phyloP scores from a whole-genome alignment of 2,888 invertebrate genomes.

The Willowsia nigromaculata region DNA sequence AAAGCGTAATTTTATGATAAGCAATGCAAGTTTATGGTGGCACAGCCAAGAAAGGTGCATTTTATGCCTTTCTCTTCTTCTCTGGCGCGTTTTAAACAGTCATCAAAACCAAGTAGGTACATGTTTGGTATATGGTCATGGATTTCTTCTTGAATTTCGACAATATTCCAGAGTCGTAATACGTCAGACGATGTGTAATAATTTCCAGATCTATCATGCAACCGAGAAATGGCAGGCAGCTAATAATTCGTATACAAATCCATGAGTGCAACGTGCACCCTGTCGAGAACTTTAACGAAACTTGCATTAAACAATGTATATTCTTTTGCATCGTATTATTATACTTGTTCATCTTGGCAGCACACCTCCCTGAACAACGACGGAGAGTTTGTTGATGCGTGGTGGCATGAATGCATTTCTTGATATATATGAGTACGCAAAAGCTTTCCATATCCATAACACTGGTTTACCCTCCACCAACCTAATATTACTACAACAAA shows the following conservation, averaged over 20 bases:
- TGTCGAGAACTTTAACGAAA: background rate
- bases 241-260: background rate
- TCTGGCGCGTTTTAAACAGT: background rate
- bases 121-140: background rate
- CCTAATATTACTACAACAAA: no score
- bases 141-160: background rate
- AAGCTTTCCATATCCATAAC: conserved; percentile 10
- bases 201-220: conserved; percentile 67
- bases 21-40: conserved; percentile 51
- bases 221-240: conserved; percentile 49
- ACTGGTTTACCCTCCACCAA: conserved; percentile 35
- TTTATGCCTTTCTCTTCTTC: conserved; percentile 38
- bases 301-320: background rate
- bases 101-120: background rate
- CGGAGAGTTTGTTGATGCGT: conserved; percentile 21
- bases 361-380: background rate
- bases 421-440: conserved; percentile 20
- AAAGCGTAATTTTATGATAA: conserved; percentile 42
- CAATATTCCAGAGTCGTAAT: background rate
- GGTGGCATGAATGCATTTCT: conserved; percentile 18
- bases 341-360: background rate
- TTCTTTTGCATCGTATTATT: background rate
- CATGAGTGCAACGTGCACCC: background rate
- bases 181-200: conserved; percentile 55
- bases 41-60: conserved; percentile 47